A percentile compares a stretch with the other conserved stretches of the same genome.
Evolutionary conservation across 2,888 invertebrate genomes (phyloP).

Genomic region (Xylota sylvarum): DNA sequence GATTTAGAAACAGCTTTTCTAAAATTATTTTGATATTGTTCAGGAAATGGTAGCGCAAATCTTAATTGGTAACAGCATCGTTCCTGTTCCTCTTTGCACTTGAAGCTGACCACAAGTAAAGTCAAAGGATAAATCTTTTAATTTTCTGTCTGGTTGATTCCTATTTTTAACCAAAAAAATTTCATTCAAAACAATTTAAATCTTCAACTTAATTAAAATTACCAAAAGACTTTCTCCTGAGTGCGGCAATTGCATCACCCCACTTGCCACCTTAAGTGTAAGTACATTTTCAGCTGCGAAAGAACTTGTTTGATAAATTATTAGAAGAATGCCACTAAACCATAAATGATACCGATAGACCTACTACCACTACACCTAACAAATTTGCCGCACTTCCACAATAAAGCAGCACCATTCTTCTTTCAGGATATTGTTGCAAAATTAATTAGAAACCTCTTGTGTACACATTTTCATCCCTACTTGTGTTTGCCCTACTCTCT

Average conservation of each 20-base stretch:
- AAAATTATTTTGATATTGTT: too few relatives aligned
- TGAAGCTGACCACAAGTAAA: background rate
- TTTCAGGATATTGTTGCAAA: slow-evolving; percentile 43
- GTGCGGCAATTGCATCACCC: slow-evolving; percentile 1
- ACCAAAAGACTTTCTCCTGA: background rate
- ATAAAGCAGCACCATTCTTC: background rate
- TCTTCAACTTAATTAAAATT: background rate
- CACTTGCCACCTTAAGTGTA: background rate
- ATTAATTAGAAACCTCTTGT: slow-evolving; percentile 49
- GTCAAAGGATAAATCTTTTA: background rate
- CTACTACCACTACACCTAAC: background rate
- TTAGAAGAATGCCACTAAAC: slow-evolving; percentile 16
- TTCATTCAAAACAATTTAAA: background rate
- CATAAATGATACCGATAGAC: slow-evolving; percentile 2
- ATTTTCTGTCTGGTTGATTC: background rate
- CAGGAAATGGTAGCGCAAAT: too few relatives aligned
- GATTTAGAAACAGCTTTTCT: too few relatives aligned
- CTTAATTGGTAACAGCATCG: too few relatives aligned
- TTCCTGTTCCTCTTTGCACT: too few relatives aligned
- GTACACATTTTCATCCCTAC: background rate
- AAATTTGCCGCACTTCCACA: background rate
- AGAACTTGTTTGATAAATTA: slow-evolving; percentile 12
- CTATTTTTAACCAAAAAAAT: background rate
- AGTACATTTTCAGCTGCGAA: background rate
- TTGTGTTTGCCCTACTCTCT: background rate